Percentiles rank a stretch among this genome's conserved stretches.
These are phyloP conservation scores for Magallana gigas DNA, from an alignment of 1,140 invertebrate genomes.

Conservation along the genomic window DNA sequence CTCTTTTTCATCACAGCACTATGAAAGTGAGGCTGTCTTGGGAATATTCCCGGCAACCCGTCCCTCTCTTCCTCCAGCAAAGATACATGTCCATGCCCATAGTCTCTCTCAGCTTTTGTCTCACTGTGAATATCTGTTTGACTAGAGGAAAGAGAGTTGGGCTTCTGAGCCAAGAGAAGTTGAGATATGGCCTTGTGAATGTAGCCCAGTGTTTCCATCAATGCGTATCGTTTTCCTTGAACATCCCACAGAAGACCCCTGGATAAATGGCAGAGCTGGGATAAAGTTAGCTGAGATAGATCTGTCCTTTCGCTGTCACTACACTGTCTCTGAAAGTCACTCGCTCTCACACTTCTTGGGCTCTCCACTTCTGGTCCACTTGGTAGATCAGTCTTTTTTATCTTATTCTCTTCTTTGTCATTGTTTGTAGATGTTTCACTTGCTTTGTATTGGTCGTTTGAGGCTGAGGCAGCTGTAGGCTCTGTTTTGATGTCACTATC, in stretches of 20 bases:
- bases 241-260: slow-evolving; percentile 73
- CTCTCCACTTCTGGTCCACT: not conserved
- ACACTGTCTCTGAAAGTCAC: slow-evolving; percentile 13
- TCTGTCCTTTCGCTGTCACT: not conserved
- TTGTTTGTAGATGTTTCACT: not conserved
- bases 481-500: not conserved
- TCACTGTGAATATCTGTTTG: slow-evolving; percentile 33
- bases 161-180: slow-evolving; percentile 68
- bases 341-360: not conserved
- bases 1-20: not conserved
- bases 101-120: slow-evolving; percentile 29
- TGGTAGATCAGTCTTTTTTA: not conserved
- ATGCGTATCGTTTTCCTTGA: slow-evolving; percentile 71
- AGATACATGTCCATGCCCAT: not conserved
- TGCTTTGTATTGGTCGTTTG: not conserved
- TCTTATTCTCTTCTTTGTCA: not conserved
- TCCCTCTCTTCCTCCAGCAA: slow-evolving; percentile 5
- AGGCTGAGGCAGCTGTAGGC: not conserved
- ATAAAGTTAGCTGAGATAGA: slow-evolving; percentile 56
- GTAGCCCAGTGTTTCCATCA: slow-evolving; percentile 74
- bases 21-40: not conserved
- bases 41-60: not conserved
- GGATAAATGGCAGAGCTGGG: slow-evolving; percentile 64
- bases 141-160: slow-evolving; percentile 53
- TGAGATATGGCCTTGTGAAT: slow-evolving; percentile 75